phyloP scores from a whole-genome alignment of 2,797 vertebrate genomes.

The Crypturellus tataupa region DNA sequence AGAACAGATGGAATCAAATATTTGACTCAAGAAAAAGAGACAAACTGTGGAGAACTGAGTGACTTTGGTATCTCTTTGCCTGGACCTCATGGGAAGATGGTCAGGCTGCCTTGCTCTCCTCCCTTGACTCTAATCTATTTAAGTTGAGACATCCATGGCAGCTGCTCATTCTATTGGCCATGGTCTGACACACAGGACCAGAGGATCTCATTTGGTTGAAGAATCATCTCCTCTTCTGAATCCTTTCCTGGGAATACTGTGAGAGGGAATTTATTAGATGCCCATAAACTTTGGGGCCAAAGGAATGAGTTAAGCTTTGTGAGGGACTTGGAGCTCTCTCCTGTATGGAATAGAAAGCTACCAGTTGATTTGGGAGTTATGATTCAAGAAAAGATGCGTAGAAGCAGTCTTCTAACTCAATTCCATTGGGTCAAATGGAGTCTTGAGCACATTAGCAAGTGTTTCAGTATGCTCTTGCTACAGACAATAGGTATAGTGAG shows the following conservation, averaged over 20 bases:
- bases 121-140: conserved; percentile 17
- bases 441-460: conserved; percentile 48
- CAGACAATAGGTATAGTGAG: background rate
- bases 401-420: background rate
- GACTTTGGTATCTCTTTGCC: conserved; percentile 41
- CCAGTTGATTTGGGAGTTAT: background rate
- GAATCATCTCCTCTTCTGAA: conserved; percentile 74
- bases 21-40: conserved; percentile 51
- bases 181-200: conserved; percentile 63
- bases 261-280: conserved; percentile 41
- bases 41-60: conserved; percentile 15
- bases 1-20: conserved; percentile 84
- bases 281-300: background rate
- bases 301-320: background rate
- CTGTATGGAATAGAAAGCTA: background rate
- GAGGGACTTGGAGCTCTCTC: conserved; percentile 26
- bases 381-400: background rate
- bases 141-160: conserved; percentile 53
- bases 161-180: conserved; percentile 74
- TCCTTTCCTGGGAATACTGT: conserved; percentile 72
- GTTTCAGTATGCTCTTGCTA: conserved; percentile 21
- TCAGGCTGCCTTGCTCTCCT: conserved; percentile 42
- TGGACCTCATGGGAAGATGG: background rate
- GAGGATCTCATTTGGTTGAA: conserved; percentile 62
- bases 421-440: conserved; percentile 53